A percentile compares a stretch with the other conserved stretches of the same genome.
Evolutionary conservation across 2,888 invertebrate genomes (phyloP).

Genomic region (Ceramica pisi): DNA sequence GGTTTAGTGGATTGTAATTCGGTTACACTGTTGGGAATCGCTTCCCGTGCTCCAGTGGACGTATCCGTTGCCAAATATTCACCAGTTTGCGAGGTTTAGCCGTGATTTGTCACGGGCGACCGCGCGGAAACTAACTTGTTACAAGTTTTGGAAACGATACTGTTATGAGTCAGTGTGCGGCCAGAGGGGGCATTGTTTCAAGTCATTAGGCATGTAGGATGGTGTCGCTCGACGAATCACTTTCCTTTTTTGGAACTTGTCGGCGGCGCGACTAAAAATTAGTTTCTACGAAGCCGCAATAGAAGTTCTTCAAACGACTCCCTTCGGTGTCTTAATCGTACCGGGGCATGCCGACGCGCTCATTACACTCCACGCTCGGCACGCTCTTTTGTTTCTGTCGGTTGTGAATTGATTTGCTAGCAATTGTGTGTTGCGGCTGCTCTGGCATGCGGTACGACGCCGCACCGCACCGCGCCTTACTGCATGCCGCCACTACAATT

Average conservation of each 20-base stretch:
- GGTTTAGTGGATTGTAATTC: slow-evolving; percentile 82
- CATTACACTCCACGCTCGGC: slow-evolving; percentile 73
- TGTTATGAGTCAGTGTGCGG: slow-evolving; percentile 67
- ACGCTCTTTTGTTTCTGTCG: slow-evolving; percentile 79
- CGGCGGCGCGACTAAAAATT: slow-evolving; percentile 82
- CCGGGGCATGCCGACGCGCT: slow-evolving; percentile 71
- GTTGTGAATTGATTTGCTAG: slow-evolving; percentile 85
- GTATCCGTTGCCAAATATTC: slow-evolving; percentile 76
- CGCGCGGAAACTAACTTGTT: slow-evolving; percentile 65
- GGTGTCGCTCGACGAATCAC: slow-evolving; percentile 71
- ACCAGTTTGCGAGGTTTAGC: slow-evolving; percentile 64
- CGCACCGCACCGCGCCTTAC: slow-evolving; percentile 38
- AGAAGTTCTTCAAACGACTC: slow-evolving; percentile 77
- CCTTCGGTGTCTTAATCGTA: slow-evolving; percentile 81
- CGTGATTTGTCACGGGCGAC: slow-evolving; percentile 70
- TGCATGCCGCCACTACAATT: slow-evolving; percentile 50
- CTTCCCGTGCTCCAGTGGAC: slow-evolving; percentile 68
- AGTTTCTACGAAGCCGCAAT: slow-evolving; percentile 75
- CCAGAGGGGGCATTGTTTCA: slow-evolving; percentile 74
- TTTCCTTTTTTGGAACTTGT: slow-evolving; percentile 78
- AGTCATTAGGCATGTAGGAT: slow-evolving; percentile 80
- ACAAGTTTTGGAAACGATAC: slow-evolving; percentile 68
- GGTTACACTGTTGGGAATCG: slow-evolving; percentile 76
- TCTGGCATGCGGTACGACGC: slow-evolving; percentile 53
- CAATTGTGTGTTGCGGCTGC: slow-evolving; percentile 80